Conservation (phyloP, 2,797 vertebrate genomes). For the Gymnocypris eckloni region DNA sequence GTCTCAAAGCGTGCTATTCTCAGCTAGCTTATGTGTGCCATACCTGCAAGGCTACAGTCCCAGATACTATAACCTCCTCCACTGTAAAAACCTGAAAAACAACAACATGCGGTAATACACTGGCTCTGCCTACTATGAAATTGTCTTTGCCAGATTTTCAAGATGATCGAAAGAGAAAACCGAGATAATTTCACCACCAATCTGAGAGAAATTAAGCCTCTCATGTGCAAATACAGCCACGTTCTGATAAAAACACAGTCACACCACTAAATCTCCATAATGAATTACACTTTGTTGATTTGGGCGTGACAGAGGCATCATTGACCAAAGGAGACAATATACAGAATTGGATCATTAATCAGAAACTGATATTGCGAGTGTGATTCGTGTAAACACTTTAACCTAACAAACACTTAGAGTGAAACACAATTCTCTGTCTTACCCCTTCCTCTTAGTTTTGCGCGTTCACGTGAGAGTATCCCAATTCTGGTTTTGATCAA, state of each 20-base stretch:
- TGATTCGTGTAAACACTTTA: background rate
- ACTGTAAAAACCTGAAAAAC: slow-evolving; percentile 68
- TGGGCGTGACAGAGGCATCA: background rate
- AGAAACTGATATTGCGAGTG: background rate
- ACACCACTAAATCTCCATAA: background rate
- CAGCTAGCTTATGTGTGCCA: slow-evolving; percentile 24
- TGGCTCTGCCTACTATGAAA: slow-evolving; percentile 3
- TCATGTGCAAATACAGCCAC: background rate
- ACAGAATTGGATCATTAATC: background rate
- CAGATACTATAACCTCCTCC: slow-evolving; percentile 66
- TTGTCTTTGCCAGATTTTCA: slow-evolving; percentile 13
- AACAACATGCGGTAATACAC: slow-evolving; percentile 48
- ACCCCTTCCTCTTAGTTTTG: too few relatives aligned
- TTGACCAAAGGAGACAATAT: background rate
- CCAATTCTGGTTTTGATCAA: too few relatives aligned
- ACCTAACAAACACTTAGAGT: background rate
- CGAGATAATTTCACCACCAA: background rate
- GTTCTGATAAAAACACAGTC: background rate
- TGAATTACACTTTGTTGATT: background rate
- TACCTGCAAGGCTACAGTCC: slow-evolving; percentile 65
- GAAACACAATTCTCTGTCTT: too few relatives aligned
- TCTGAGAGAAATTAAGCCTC: background rate
- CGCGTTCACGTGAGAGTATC: too few relatives aligned
- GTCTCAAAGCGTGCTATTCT: slow-evolving; percentile 15
- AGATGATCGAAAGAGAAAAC: slow-evolving; percentile 20